Base-by-base conservation (phyloP, 1,140 invertebrate species). In the Anagrus nilaparvatae region DNA sequence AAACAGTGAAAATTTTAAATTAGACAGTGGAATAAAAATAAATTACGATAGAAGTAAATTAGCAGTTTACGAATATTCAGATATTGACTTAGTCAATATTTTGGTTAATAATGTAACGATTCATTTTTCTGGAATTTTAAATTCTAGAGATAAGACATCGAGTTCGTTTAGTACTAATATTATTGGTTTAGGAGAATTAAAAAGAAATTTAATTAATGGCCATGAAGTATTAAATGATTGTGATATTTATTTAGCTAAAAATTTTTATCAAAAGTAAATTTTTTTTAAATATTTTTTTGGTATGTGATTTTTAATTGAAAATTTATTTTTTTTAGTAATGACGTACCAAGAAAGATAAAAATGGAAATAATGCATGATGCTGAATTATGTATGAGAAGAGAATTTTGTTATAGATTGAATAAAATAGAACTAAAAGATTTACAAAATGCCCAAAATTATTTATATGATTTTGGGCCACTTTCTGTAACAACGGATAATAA, bases 1-100 rank as follows among this genome's bases (percentile, higher is more conserved):
- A n/a, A n/a, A n/a, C n/a, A n/a, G n/a, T n/a, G n/a, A n/a, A n/a
- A n/a, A n/a, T n/a, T n/a, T n/a, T n/a, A n/a, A n/a, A n/a, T n/a
- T n/a, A n/a, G n/a, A n/a, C n/a, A n/a, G n/a, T n/a, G 25, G 43
- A 43, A 33, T 55, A 20, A 37, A 40, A 31, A 31, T 52, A 3
- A 44, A 35, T 7, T 47, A 47, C 7, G 29, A 42, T 2, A 30
- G 23, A 38, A 40, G 18, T 18, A 19, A 28, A 8, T 41, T 20
- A 23, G 16, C 14, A 16, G 24, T 52, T 19, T 46, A 46, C 16
- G 21, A 27, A 8, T 44, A 47, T 31, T 27, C 27, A 5, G 33
- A 24, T 2, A 17, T 6, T 8, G 17, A 50, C 2, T 9, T 16
- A 12, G 33, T 50, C 14, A 43, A 48, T 16, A 12, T 52, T 36